Base-by-base conservation (phyloP, 35 echinoderm and acorn worm species). In the Nesometra sesokonis region DNA sequence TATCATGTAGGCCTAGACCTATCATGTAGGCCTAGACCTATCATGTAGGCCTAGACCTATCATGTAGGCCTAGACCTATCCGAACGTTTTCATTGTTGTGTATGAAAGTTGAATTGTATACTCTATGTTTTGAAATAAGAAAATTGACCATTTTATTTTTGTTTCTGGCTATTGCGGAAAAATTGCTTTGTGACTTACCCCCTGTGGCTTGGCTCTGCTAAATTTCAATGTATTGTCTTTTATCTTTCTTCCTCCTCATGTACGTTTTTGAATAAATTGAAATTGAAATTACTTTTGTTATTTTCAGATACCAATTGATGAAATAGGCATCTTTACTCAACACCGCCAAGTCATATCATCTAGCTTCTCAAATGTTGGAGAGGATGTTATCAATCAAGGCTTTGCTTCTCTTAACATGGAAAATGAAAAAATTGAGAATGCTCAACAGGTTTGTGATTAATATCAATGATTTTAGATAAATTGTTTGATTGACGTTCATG, bases 361-460 rank as follows among this genome's bases (percentile, higher is more conserved):
- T 21, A 57, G 34, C 34, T 47, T 89, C 27, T 88, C 78, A 32
- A 40, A 88, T n/a, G 80, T 78, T 35, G 93, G 90, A 0, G 93
- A 91, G 77, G 92, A 91, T 34, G 36, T 85, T 8, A 76, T 99
- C 67, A 84, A 87, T 35, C 82, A 99, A 36, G 92, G 92, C 11
- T 93, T 97, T 86, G 89, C 92, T 17, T 82, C 92, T 13, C 85
- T 97, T 0, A 89, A 89, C 21, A 99, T 99, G 96, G 87, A 99
- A 80, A 93, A 94, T 81, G 92, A 94, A 13, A 99, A 94, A 34
- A 99, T 99, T 32, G 93, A 99, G n/a, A 99, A 99, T 94, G 96
- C 93, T 67, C 96, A 99, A 85, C 96, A 99, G 90, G 96, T 99
- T 67, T 2, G 23, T 43, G 38, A 7, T n/a, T n/a, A n/a, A n/a